A percentile compares a stretch with the other conserved stretches of the same genome.
phyloP scores from a whole-genome alignment of 1,140 invertebrate genomes.

The Globodera rostochiensis region DNA sequence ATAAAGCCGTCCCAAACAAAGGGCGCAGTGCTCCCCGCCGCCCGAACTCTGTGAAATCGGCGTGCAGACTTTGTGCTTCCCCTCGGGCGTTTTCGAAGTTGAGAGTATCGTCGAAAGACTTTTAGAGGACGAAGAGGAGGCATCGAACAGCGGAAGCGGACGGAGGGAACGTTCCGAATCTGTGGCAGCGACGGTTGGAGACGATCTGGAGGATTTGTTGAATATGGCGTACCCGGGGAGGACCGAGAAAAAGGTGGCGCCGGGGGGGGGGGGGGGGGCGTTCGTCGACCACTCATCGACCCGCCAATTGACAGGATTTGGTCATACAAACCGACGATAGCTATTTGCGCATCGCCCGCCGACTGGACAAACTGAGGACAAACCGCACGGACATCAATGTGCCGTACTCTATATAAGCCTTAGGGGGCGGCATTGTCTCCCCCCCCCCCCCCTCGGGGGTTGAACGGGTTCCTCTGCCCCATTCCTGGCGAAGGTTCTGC shows the following conservation, averaged over 20 bases:
- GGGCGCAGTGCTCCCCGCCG: constrained; percentile 31
- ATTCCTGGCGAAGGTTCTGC: no score
- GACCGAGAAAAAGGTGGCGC: constrained; percentile 7
- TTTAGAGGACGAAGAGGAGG: neutral
- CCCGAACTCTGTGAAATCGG: constrained; percentile 26
- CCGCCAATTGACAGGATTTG: constrained; percentile 50
- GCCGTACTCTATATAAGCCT: neutral
- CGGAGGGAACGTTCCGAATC: constrained; percentile 16
- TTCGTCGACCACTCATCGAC: neutral
- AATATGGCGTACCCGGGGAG: neutral
- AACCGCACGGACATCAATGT: constrained; percentile 49
- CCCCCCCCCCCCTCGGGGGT: no score
- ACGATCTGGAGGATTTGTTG: constrained; percentile 3
- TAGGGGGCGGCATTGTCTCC: no score
- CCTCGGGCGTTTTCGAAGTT: neutral
- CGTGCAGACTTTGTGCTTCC: constrained; percentile 10
- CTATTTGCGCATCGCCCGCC: constrained; percentile 61
- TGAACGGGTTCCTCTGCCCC: no score
- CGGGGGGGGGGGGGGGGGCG: no score
- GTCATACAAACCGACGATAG: constrained; percentile 64
- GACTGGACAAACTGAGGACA: constrained; percentile 58
- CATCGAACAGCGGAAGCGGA: neutral
- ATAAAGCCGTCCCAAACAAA: neutral
- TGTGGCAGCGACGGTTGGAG: constrained; percentile 11
- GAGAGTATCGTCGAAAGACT: neutral